Evolutionary conservation across 2,113 vertebrate genomes (phyloP).

Genomic region (Oryzias curvinotus): DNA sequence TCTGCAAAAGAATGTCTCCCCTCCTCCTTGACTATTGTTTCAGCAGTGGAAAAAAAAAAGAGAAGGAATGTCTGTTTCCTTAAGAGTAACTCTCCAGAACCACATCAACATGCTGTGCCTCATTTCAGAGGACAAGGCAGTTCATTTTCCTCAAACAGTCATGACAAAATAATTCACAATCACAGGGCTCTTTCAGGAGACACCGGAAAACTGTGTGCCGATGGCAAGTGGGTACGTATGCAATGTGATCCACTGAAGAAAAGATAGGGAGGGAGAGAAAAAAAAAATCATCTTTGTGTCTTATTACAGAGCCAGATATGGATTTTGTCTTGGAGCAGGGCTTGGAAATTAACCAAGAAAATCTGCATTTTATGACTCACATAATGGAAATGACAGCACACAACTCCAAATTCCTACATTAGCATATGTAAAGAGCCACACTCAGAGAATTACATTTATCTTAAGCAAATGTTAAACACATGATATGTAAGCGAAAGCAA

Average conservation of each 20-base stretch:
- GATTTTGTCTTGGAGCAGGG: conserved; percentile 52
- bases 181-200: conserved; percentile 47
- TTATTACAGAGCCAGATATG: conserved; percentile 55
- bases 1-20: conserved; percentile 54
- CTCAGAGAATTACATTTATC: conserved; percentile 47
- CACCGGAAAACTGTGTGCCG: conserved; percentile 12
- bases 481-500: conserved; percentile 47
- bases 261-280: too few species aligned
- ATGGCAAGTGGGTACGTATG: conserved; percentile 3
- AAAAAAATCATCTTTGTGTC: conserved; percentile 28
- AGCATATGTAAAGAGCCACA: conserved; percentile 61
- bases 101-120: conserved; percentile 63
- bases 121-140: conserved; percentile 62
- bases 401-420: conserved; percentile 48
- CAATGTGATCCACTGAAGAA: conserved; percentile 8
- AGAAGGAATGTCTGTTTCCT: conserved; percentile 38
- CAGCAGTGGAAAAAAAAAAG: conserved; percentile 47
- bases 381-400: conserved; percentile 67
- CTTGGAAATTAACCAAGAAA: conserved; percentile 64
- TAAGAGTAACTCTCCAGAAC: conserved; percentile 42
- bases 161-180: conserved; percentile 56
- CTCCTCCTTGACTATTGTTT: conserved; percentile 58
- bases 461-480: conserved; percentile 60
- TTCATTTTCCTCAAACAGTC: conserved; percentile 63
- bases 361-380: conserved; percentile 61